Conservation (phyloP, 2,113 vertebrate species). For the Perognathus longimembris region DNA sequence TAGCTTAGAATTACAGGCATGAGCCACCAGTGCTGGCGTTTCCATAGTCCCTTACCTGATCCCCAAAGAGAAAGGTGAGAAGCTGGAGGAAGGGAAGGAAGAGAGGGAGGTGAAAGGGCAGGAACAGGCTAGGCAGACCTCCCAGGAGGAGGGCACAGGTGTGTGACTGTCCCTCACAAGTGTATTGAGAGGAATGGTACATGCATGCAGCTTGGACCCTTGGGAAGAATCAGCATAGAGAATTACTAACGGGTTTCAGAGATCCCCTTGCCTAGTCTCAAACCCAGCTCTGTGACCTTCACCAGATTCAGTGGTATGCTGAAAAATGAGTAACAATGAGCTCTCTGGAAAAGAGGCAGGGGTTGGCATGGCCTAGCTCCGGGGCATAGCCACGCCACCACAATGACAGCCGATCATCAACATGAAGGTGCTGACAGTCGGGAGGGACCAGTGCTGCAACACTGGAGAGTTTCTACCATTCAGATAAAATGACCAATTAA, state of each 20-base stretch:
- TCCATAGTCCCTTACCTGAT: too few relatives aligned
- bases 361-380: neutral
- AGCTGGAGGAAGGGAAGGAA: too few relatives aligned
- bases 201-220: neutral
- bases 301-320: neutral
- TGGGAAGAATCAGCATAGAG: neutral
- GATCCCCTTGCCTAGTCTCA: neutral
- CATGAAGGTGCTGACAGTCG: accelerated
- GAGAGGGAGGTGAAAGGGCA: too few relatives aligned
- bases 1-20: too few relatives aligned
- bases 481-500: neutral
- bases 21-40: too few relatives aligned
- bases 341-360: neutral
- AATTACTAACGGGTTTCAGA: neutral
- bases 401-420: neutral
- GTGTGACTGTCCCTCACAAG: neutral
- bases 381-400: neutral
- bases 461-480: neutral
- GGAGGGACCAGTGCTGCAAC: accelerated
- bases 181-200: neutral
- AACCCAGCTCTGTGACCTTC: neutral
- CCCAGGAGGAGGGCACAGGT: too few relatives aligned
- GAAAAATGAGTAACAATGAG: neutral
- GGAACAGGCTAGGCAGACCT: too few relatives aligned
- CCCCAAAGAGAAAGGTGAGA: too few relatives aligned